phyloP scores from a whole-genome alignment of 2,888 invertebrate genomes.

The Cephus pulcher region DNA sequence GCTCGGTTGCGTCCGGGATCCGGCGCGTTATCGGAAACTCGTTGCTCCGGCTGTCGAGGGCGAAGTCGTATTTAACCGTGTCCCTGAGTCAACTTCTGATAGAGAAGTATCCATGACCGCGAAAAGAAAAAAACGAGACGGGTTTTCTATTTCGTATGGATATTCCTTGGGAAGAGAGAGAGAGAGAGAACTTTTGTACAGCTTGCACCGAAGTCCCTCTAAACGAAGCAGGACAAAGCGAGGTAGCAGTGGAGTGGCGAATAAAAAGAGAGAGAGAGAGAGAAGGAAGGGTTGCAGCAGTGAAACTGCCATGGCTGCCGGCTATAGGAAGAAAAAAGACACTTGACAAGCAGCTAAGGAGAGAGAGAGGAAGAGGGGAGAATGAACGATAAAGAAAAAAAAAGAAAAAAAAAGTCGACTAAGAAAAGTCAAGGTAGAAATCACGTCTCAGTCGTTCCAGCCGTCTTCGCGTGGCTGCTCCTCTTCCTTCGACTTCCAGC shows the following conservation, averaged over 20 bases:
- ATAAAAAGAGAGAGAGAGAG: too few relatives aligned
- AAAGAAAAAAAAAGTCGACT: slow-evolving; percentile 15
- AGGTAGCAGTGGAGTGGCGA: neutral
- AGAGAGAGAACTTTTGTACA: neutral
- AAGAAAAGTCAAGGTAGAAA: neutral
- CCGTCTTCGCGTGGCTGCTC: neutral
- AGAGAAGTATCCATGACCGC: neutral
- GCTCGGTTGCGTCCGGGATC: slow-evolving; percentile 47
- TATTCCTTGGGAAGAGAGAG: neutral
- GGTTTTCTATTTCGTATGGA: neutral
- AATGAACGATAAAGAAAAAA: slow-evolving; percentile 34
- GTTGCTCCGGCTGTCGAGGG: slow-evolving; percentile 34
- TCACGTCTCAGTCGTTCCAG: neutral
- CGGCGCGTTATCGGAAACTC: slow-evolving; percentile 54
- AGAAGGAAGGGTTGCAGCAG: neutral
- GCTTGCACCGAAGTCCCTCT: neutral
- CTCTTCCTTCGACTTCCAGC: neutral
- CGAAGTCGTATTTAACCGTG: slow-evolving; percentile 37
- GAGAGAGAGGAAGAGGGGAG: slow-evolving; percentile 22
- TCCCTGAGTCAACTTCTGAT: slow-evolving; percentile 3
- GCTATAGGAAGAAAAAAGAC: neutral
- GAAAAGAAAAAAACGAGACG: neutral
- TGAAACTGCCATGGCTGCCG: neutral
- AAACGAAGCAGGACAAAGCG: neutral
- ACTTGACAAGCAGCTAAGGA: slow-evolving; percentile 7